Percentiles rank a stretch among this genome's conserved stretches.
Evolutionary conservation across 1,140 invertebrate species (phyloP).

Genomic region (Drosophila nebulosa): DNA sequence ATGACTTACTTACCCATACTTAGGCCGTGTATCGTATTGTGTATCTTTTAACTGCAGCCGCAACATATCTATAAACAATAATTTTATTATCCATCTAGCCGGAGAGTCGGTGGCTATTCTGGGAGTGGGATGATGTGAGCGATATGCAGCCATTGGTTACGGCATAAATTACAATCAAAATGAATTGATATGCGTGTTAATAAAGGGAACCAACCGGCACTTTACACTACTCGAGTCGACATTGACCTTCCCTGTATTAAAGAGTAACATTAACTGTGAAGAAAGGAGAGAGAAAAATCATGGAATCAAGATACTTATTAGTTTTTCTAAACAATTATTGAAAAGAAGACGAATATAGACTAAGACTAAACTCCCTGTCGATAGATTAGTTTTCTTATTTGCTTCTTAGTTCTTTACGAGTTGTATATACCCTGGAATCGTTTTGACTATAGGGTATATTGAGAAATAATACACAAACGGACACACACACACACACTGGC

Average conservation of each 20-base stretch:
- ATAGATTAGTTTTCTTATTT: too few species aligned
- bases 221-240: not conserved
- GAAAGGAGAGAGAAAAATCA: too few species aligned
- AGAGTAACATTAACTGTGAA: not conserved
- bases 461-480: not conserved
- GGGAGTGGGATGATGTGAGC: constrained; percentile 52
- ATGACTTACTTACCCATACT: constrained; percentile 36
- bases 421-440: not conserved
- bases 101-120: not conserved
- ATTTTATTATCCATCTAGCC: constrained; percentile 50
- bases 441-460: not conserved
- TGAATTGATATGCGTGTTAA: constrained; percentile 79
- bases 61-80: constrained; percentile 74
- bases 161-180: constrained; percentile 78
- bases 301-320: too few species aligned
- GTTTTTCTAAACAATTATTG: too few species aligned
- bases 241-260: not conserved
- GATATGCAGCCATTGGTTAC: constrained; percentile 75
- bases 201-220: constrained; percentile 35
- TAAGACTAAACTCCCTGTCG: too few species aligned
- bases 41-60: constrained; percentile 67
- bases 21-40: constrained; percentile 3
- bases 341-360: too few species aligned
- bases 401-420: too few species aligned
- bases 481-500: constrained; percentile 35